Percentiles rank a stretch among this genome's conserved stretches.
Conservation (phyloP, 2,113 vertebrate genomes). For the Nesoenas mayeri region DNA sequence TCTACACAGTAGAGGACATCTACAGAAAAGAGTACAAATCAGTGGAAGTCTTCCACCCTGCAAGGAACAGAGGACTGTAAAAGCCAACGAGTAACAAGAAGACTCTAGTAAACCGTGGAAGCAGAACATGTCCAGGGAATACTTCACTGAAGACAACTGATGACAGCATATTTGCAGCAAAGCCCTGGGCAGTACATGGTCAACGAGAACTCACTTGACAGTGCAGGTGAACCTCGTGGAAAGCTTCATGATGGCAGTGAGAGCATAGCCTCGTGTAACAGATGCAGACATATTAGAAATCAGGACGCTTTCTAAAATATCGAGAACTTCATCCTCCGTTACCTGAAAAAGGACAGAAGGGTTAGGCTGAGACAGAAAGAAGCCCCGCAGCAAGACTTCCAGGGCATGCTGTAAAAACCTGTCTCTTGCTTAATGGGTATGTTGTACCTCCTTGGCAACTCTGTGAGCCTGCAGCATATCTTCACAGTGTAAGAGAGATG, state of each 20-base stretch:
- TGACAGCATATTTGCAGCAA: background rate
- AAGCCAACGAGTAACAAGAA: background rate
- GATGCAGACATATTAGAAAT: slow-evolving; percentile 95
- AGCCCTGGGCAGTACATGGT: background rate
- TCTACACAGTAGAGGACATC: background rate
- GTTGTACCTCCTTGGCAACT: background rate
- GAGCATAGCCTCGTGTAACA: slow-evolving; percentile 93
- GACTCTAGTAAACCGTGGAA: background rate
- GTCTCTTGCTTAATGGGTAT: background rate
- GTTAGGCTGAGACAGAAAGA: background rate
- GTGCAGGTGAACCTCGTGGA: slow-evolving; percentile 94
- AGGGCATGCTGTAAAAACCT: background rate
- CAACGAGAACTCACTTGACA: slow-evolving; percentile 86
- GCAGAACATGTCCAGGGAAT: background rate
- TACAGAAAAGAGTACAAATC: background rate
- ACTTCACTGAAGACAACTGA: background rate
- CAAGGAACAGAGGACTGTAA: background rate
- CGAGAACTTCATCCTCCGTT: slow-evolving; percentile 97
- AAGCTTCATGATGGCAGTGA: slow-evolving; percentile 99
- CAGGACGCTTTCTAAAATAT: slow-evolving; percentile 96
- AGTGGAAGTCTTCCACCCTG: background rate
- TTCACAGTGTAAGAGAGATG: background rate
- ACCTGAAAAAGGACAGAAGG: slow-evolving; percentile 77
- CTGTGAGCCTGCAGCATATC: background rate
- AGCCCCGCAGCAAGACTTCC: background rate